These are phyloP conservation scores for Gymnoscopelus microlampas DNA, from an alignment of 2,797 vertebrate species.

Conservation along the genomic window DNA sequence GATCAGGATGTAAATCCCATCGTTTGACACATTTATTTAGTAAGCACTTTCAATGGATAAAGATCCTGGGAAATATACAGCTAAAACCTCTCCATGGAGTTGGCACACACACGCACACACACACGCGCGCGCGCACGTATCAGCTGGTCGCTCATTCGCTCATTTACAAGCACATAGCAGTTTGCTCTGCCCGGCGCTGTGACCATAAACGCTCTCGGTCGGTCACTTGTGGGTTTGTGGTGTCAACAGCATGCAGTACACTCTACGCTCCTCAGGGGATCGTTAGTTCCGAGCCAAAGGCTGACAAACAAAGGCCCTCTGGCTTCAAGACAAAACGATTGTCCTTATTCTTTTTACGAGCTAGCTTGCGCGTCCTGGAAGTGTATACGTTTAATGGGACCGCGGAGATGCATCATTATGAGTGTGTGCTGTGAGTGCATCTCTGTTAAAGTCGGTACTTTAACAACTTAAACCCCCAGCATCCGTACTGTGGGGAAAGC, in stretches of 20 bases:
- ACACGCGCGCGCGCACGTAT: not conserved
- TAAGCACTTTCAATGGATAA: too few relatives aligned
- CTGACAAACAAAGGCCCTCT: not conserved
- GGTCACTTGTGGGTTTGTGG: not conserved
- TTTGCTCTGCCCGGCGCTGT: not conserved
- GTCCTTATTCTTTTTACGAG: slow-evolving; percentile 6
- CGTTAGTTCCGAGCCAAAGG: slow-evolving; percentile 36
- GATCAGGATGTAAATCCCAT: too few relatives aligned
- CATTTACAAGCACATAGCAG: not conserved
- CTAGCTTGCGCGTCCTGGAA: slow-evolving; percentile 11
- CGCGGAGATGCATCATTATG: slow-evolving; percentile 22
- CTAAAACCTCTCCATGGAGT: too few relatives aligned
- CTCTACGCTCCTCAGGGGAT: slow-evolving; percentile 23
- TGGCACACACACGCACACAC: slow-evolving; percentile 4
- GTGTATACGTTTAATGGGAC: slow-evolving; percentile 24
- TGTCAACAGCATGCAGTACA: slow-evolving; percentile 6
- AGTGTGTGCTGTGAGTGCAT: slow-evolving; percentile 25
- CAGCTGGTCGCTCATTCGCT: too few relatives aligned
- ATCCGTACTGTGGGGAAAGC: too few relatives aligned
- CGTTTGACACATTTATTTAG: too few relatives aligned
- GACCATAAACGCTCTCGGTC: slow-evolving; percentile 17
- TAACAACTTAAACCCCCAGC: too few relatives aligned
- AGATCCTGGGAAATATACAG: too few relatives aligned
- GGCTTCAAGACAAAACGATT: slow-evolving; percentile 3
- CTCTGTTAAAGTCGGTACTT: slow-evolving; percentile 3